phyloP scores from a whole-genome alignment of 2,797 vertebrate genomes.

The Mus caroli region DNA sequence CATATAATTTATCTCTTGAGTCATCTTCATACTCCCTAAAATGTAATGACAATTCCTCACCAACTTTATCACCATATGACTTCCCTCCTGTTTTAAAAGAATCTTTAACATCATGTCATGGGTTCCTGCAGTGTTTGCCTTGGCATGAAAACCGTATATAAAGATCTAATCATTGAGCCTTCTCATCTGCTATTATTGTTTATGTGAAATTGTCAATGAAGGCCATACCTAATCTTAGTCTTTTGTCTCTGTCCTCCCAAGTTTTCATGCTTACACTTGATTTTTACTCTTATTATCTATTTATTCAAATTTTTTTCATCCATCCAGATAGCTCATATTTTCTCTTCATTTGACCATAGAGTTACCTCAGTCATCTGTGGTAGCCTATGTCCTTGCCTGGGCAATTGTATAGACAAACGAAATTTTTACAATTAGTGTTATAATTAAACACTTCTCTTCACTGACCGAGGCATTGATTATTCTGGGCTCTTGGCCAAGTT shows the following conservation, averaged over 20 bases:
- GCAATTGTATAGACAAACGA: slow-evolving; percentile 57
- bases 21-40: neutral
- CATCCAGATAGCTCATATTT: neutral
- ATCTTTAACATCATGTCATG: neutral
- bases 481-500: slow-evolving; percentile 71
- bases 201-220: neutral
- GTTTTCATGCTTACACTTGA: slow-evolving; percentile 2
- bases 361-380: neutral
- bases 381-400: slow-evolving; percentile 50
- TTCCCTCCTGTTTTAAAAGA: neutral
- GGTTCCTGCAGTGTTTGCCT: neutral
- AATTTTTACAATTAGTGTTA: slow-evolving; percentile 71
- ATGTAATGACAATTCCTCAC: slow-evolving; percentile 7
- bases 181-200: neutral
- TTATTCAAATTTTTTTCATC: slow-evolving; percentile 13
- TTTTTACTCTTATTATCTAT: neutral
- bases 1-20: neutral
- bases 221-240: neutral
- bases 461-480: slow-evolving; percentile 52
- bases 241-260: neutral
- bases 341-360: slow-evolving; percentile 19
- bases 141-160: neutral
- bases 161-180: neutral
- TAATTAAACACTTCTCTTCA: slow-evolving; percentile 73
- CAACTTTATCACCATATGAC: neutral